Base-by-base conservation (phyloP, 2,797 vertebrate genomes). In the Pogonophryne albipinna region DNA sequence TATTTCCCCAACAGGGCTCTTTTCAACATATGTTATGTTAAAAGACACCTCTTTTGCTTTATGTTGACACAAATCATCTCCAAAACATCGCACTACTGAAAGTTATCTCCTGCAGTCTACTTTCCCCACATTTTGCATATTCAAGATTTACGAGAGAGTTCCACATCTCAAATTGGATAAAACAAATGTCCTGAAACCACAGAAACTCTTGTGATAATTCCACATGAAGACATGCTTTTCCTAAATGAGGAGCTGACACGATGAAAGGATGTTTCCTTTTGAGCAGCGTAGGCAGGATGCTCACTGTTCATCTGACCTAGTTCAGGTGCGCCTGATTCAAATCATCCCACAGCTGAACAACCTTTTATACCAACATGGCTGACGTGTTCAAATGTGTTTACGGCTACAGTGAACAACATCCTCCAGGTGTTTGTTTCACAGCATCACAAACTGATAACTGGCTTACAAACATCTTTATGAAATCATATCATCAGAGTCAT, bases 251-350 rank as follows among this genome's bases (percentile, higher is more conserved):
- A 38, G 0, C 20, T 4, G 64, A 11, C 19, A 6, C 16, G 44
- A 67, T 62, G 66, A 50, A 62, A 44, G 15, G 23, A 38, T 6
- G 74, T 16, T 3, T 65, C 58, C 52, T n/a, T n/a, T 20, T 47
- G 9, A 14, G 47, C 34, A 8, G 46, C 2, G 10, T 14, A 17
- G 41, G 52, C 59, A 52, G 64, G 50, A 56, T 5, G 31, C 63
- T 62, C 20, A 27, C 50, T 17, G 52, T 31, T 74, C 41, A 38
- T 59, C 23, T 74, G 72, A 66, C 61, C 66, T 13, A 66, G 31
- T 80, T 75, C 55, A 60, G 71, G 66, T 75, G 64, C 4, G 31
- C 27, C 61, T 23, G 53, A 60, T 74, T 65, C 49, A 59, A 44
- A 67, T 41, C 1, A 17, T 50, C 62, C 16, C 62, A 31, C 53